Evolutionary conservation across 2,888 invertebrate genomes (phyloP), one percentile per base, ranked within the genome.

Genomic region (Acanthosepion esculentum): DNA sequence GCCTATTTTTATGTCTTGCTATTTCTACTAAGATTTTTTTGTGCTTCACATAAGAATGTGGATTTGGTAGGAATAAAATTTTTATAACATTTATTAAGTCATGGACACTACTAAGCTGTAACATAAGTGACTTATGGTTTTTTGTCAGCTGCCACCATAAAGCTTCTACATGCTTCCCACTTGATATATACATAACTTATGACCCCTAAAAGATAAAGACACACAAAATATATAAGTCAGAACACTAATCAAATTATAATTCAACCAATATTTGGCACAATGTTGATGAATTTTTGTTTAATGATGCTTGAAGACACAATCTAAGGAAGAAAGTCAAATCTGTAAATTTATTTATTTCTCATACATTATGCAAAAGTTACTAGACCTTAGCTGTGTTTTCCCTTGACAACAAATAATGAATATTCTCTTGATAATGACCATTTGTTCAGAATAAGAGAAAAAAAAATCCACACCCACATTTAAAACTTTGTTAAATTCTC

Each of bases 331-430:
- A 78, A 78, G 23, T 78, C 78, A 78, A 78, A 33, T 78, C 78
- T n/a, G n/a, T 78, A 78, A 78, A 78, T 33, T 78, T 78, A 78
- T n/a, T 78, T 33, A 78, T 78, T 33, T n/a, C 78, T 78, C 78
- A 78, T 78, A 78, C 78, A 78, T 78, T 33, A 78, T 78, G 78
- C 78, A 78, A 78, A n/a, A 78, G n/a, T 78, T 78, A 78, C 78
- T n/a, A 78, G 78, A 78, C 78, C 78, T 78, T 78, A 23, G n/a
- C n/a, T 78, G n/a, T 4, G n/a, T 78, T 78, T 59, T 78, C 12
- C 10, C 78, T n/a, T 78, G 20, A 78, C n/a, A n/a, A n/a, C 78
- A 78, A 78, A 78, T 78, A 78, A 78, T 78, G 78, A 78, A 78
- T 78, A 78, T 78, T n/a, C 78, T 78, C 78, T 78, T 78, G 78